Conservation (phyloP, 2,797 vertebrate species). For the Pantherophis alleghaniensis region DNA sequence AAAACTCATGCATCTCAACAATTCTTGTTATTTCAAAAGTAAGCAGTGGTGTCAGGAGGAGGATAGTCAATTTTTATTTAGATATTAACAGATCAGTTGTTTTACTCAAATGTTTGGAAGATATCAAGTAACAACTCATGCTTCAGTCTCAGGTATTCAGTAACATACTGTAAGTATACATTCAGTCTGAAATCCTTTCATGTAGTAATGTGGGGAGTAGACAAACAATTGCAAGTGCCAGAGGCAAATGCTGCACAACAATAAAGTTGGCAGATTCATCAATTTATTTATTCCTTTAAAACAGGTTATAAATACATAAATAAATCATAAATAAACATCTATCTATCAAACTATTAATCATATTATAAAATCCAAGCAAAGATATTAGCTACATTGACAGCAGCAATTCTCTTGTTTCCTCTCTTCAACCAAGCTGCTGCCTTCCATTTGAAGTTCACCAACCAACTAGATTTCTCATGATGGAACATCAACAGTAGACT, state of each 20-base stretch:
- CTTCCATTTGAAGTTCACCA: background rate
- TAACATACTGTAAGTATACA: background rate
- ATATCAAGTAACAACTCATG: background rate
- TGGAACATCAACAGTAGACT: background rate
- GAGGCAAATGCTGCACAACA: background rate
- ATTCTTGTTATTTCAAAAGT: background rate
- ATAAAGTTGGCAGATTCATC: background rate
- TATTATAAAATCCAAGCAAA: background rate
- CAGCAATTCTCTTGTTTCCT: background rate
- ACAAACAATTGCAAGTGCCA: background rate
- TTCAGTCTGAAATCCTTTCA: background rate
- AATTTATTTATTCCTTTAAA: background rate
- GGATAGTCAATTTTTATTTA: accelerated
- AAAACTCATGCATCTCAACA: background rate
- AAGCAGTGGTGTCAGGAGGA: background rate
- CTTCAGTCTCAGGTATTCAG: background rate
- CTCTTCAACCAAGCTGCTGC: background rate
- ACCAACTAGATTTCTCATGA: background rate
- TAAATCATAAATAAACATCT: background rate
- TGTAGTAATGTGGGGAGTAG: background rate
- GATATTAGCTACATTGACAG: background rate
- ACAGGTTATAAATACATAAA: background rate
- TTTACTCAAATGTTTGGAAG: background rate
- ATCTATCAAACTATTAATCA: background rate
- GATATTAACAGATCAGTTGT: background rate